Conservation (phyloP, 2,113 vertebrate species). For the Leucopternis melanops region DNA sequence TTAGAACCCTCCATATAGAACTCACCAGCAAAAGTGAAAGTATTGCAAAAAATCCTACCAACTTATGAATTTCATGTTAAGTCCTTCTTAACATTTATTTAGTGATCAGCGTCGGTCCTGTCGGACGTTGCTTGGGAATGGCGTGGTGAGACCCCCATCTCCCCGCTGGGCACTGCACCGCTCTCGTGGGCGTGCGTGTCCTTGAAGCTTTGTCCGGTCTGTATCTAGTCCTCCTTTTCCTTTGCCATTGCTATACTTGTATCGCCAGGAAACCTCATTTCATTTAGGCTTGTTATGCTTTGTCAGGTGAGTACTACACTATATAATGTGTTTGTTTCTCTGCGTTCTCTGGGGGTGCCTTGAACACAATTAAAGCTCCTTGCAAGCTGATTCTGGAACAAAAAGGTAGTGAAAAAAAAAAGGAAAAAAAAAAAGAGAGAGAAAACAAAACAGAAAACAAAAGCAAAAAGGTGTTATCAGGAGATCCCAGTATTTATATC, state of each 20-base stretch:
- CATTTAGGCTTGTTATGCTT: conserved; percentile 60
- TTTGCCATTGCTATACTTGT: conserved; percentile 41
- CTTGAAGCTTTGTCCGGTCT: conserved; percentile 27
- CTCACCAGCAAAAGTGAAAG: neutral
- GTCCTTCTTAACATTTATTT: neutral
- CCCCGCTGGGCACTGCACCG: neutral
- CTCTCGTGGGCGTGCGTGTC: neutral
- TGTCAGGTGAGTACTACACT: conserved; percentile 67
- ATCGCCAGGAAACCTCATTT: conserved; percentile 65
- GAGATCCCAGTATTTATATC: conserved; percentile 63
- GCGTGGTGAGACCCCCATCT: neutral
- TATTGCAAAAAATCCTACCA: neutral
- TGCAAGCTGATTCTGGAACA: conserved; percentile 81
- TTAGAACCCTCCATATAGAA: neutral
- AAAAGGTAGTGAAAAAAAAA: conserved; percentile 45
- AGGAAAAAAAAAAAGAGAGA: neutral
- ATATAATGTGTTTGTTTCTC: conserved; percentile 71
- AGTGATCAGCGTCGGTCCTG: neutral
- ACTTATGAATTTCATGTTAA: neutral
- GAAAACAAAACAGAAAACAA: conserved; percentile 28
- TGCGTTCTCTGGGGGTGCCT: conserved; percentile 86
- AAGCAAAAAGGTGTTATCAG: conserved; percentile 41
- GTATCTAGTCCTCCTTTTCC: conserved; percentile 47
- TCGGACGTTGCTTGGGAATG: neutral
- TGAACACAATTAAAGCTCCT: conserved; percentile 70